A percentile compares a stretch with the other conserved stretches of the same genome.
Evolutionary conservation across 2,113 vertebrate genomes (phyloP).

Genomic region (Lanius collurio): DNA sequence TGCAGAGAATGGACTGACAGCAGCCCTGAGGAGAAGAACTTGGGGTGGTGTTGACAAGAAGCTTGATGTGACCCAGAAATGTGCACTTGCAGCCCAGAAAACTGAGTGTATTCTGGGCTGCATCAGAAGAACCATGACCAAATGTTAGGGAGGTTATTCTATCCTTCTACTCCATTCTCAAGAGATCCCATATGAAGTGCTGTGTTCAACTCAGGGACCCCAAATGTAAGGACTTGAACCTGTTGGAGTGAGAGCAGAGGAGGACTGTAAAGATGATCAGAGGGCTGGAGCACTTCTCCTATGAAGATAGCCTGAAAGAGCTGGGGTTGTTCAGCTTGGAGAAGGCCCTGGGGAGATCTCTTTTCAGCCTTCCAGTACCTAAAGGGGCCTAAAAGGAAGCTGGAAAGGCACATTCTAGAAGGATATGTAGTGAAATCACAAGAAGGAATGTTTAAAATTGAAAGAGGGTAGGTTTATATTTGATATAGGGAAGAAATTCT

Average conservation of each 20-base stretch:
- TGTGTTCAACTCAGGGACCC: background rate
- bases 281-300: background rate
- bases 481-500: background rate
- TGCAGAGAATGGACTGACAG: background rate
- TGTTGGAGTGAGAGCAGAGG: background rate
- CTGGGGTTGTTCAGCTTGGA: background rate
- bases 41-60: background rate
- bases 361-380: background rate
- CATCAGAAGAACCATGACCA: background rate
- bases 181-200: background rate
- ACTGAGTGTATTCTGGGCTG: background rate
- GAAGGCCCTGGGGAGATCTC: background rate
- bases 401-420: background rate
- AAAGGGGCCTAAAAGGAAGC: background rate
- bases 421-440: background rate
- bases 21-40: background rate
- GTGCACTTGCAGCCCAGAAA: background rate
- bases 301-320: background rate
- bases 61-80: too few relatives aligned
- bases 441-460: background rate
- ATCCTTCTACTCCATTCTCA: background rate
- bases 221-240: background rate
- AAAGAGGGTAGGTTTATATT: background rate
- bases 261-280: rapidly evolving
- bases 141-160: background rate